Conservation (phyloP, 2,888 invertebrate species). For the Horisme vitalbata region DNA sequence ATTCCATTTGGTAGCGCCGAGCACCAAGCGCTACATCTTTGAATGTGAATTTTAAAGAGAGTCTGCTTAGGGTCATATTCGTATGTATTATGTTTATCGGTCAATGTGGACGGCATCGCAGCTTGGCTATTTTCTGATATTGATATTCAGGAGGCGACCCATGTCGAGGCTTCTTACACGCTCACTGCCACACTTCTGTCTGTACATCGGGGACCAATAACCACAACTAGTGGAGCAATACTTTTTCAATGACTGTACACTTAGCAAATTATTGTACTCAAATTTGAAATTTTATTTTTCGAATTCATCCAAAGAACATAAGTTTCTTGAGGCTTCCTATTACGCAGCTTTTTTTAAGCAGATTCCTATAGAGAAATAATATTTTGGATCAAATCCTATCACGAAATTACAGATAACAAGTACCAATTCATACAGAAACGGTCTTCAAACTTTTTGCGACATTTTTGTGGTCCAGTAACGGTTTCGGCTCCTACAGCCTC, state of each 20-base stretch:
- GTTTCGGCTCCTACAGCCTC: conserved; percentile 57
- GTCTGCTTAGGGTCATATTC: conserved; percentile 71
- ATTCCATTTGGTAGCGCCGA: conserved; percentile 69
- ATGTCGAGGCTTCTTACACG: conserved; percentile 65
- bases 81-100: conserved; percentile 77
- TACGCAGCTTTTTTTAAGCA: too few relatives aligned
- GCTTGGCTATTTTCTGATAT: conserved; percentile 70
- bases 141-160: conserved; percentile 75
- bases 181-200: conserved; percentile 56
- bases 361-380: background rate
- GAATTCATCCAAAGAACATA: too few relatives aligned
- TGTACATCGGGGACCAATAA: conserved; percentile 60
- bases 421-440: conserved; percentile 76
- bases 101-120: conserved; percentile 68
- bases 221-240: conserved; percentile 41
- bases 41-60: conserved; percentile 77
- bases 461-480: conserved; percentile 73
- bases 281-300: conserved; percentile 4
- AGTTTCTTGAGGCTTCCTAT: too few relatives aligned
- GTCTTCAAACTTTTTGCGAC: conserved; percentile 67
- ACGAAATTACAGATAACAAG: conserved; percentile 68
- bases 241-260: conserved; percentile 23
- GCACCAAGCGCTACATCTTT: conserved; percentile 55
- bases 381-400: conserved; percentile 52
- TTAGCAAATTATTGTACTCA: conserved; percentile 9